These are phyloP conservation scores for Boloria euphrosyne DNA, from an alignment of 2,888 invertebrate species.

Conservation along the genomic window DNA sequence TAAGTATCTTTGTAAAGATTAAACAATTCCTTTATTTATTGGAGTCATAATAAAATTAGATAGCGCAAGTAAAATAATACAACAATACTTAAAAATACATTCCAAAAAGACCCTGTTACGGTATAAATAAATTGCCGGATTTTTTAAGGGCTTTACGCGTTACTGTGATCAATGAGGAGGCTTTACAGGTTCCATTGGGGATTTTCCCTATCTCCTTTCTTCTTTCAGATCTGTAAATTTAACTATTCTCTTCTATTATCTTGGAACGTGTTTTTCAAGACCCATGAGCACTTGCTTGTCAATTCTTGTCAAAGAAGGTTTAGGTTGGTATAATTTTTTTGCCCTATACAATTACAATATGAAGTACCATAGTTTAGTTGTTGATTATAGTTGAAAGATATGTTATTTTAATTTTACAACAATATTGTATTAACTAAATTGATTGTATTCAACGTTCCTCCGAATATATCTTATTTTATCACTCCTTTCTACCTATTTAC, in stretches of 20 bases:
- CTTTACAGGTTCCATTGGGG: constrained; percentile 73
- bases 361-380: too few relatives aligned
- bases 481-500: too few relatives aligned
- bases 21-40: too few relatives aligned
- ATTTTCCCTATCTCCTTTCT: constrained; percentile 55
- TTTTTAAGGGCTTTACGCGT: constrained; percentile 75
- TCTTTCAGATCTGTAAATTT: constrained; percentile 40
- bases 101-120: constrained; percentile 54
- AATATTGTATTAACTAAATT: too few relatives aligned
- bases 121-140: constrained; percentile 78
- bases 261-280: constrained; percentile 58
- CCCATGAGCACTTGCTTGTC: constrained; percentile 60
- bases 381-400: too few relatives aligned
- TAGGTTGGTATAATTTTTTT: constrained; percentile 53
- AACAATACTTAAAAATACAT: constrained; percentile 19
- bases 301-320: constrained; percentile 68
- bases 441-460: too few relatives aligned
- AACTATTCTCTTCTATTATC: constrained; percentile 51
- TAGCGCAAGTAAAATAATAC: constrained; percentile 5
- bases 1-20: too few relatives aligned
- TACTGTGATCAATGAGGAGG: constrained; percentile 76
- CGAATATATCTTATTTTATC: too few relatives aligned
- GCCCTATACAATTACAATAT: constrained; percentile 17
- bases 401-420: too few relatives aligned
- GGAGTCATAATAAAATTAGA: not conserved